phyloP scores from a whole-genome alignment of 2,113 vertebrate species.

The Macroglossus sobrinus region DNA sequence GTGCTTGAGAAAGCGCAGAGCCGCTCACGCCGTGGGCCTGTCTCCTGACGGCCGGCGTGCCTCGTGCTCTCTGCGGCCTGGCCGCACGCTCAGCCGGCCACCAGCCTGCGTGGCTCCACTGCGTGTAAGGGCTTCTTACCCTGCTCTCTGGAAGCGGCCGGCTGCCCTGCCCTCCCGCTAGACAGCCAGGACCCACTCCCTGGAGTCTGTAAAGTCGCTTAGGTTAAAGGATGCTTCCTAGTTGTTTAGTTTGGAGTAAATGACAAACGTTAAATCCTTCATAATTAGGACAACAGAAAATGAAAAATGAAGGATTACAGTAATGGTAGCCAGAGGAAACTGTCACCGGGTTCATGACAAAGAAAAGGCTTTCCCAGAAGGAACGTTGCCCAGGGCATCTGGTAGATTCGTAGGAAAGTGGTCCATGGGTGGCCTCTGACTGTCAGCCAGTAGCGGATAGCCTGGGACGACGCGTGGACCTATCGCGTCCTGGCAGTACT shows the following conservation, averaged over 20 bases:
- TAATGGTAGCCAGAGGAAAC: background rate
- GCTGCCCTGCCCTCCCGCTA: background rate
- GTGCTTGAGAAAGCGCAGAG: background rate
- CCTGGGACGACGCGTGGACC: background rate
- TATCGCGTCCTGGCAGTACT: background rate
- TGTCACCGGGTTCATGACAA: background rate
- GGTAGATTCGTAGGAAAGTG: background rate
- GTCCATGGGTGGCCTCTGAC: background rate
- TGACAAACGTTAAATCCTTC: background rate
- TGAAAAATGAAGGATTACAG: slow-evolving; percentile 28
- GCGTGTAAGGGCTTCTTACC: background rate
- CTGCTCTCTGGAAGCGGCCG: background rate
- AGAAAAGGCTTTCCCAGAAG: background rate
- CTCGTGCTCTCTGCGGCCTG: background rate
- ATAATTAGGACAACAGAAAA: background rate
- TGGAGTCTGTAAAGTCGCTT: background rate
- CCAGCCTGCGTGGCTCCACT: background rate
- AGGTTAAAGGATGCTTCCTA: background rate
- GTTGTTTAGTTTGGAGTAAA: slow-evolving; percentile 10
- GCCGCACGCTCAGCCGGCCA: background rate
- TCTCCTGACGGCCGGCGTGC: background rate
- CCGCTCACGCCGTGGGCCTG: background rate
- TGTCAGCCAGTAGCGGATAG: background rate
- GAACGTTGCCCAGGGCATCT: background rate
- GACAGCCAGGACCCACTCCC: background rate